These are phyloP conservation scores for Argya squamiceps DNA, from an alignment of 2,797 vertebrate genomes.

Conservation along the genomic window DNA sequence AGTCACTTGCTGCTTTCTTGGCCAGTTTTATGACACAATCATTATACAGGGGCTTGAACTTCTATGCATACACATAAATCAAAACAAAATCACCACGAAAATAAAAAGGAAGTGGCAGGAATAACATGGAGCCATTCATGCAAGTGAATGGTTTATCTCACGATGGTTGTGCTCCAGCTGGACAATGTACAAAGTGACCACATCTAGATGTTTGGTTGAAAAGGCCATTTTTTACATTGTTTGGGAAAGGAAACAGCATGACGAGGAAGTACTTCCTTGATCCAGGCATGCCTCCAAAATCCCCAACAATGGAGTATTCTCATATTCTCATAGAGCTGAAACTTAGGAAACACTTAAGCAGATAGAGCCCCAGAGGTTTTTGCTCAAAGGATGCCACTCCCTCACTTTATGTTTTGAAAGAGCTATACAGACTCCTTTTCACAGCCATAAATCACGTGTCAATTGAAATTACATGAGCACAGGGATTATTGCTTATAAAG, in stretches of 20 bases:
- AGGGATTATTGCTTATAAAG: not conserved
- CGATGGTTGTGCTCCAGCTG: constrained; percentile 26
- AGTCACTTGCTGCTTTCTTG: not conserved
- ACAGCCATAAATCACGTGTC: constrained; percentile 20
- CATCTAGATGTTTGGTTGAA: constrained; percentile 59
- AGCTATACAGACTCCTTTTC: constrained; percentile 34
- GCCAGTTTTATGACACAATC: not conserved
- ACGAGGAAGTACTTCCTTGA: constrained; percentile 78
- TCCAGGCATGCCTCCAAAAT: constrained; percentile 58
- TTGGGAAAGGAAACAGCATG: constrained; percentile 79
- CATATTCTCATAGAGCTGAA: constrained; percentile 60
- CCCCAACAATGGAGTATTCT: constrained; percentile 71
- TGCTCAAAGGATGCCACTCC: constrained; percentile 52
- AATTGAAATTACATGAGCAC: constrained; percentile 13
- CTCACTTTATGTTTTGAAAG: constrained; percentile 56
- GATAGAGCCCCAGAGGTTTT: constrained; percentile 58
- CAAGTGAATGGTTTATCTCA: constrained; percentile 55
- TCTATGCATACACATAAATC: constrained; percentile 48
- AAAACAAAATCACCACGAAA: constrained; percentile 69
- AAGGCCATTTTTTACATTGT: constrained; percentile 75
- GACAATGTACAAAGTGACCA: constrained; percentile 70
- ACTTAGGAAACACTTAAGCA: constrained; percentile 60
- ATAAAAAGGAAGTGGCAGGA: constrained; percentile 68
- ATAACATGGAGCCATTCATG: constrained; percentile 59
- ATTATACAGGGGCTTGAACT: not conserved